A percentile compares a stretch with the other conserved stretches of the same genome.
Evolutionary conservation across 2,797 vertebrate genomes (phyloP).

Genomic region (Malacoctenus gilli): DNA sequence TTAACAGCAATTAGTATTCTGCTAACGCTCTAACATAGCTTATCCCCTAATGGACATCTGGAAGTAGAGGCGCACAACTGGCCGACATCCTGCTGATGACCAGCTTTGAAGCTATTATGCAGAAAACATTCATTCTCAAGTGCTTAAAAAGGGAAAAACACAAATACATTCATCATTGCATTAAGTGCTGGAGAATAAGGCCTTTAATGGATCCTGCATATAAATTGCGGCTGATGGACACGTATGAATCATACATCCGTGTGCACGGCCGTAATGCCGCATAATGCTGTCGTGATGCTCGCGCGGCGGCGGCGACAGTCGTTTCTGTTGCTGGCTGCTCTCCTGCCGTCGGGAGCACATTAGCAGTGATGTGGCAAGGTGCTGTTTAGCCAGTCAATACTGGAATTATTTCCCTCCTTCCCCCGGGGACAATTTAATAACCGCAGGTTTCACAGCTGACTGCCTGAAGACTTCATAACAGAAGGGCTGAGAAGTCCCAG

Average conservation of each 20-base stretch:
- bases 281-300: conserved; percentile 22
- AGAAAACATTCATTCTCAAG: conserved; percentile 33
- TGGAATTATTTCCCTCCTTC: conserved; percentile 29
- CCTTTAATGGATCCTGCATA: conserved; percentile 50
- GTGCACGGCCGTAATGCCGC: conserved; percentile 36
- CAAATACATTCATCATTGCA: conserved; percentile 48
- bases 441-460: conserved; percentile 36
- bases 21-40: conserved; percentile 29
- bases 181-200: conserved; percentile 46
- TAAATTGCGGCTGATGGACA: conserved; percentile 47
- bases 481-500: conserved; percentile 11
- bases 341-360: conserved; percentile 35
- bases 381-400: conserved; percentile 47
- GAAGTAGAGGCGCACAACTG: conserved; percentile 22
- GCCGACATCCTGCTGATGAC: conserved; percentile 33
- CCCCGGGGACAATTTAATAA: conserved; percentile 47
- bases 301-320: conserved; percentile 22
- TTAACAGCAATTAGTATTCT: conserved; percentile 29
- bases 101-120: conserved; percentile 51
- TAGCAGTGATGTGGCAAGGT: conserved; percentile 28
- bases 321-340: conserved; percentile 35
- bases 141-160: conserved; percentile 21
- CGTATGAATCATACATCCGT: conserved; percentile 50
- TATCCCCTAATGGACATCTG: conserved; percentile 44
- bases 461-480: conserved; percentile 32